Base-by-base conservation (phyloP, 2,797 vertebrate genomes). In the Pseudochromis fuscus region DNA sequence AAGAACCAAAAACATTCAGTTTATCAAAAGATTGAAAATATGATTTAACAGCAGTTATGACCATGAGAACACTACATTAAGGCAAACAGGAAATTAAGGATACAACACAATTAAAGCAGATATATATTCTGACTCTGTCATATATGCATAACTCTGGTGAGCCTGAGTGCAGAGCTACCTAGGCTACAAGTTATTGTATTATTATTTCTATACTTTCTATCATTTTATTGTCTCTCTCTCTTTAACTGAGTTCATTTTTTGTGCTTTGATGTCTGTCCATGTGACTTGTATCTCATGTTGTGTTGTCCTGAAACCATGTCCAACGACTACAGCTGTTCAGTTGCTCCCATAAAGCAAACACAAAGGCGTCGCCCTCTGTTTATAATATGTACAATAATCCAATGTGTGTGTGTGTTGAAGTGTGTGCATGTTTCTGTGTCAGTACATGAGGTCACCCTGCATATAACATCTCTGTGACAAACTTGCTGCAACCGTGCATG, bases 11-110 rank as follows among this genome's bases (percentile, higher is more conserved):
- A 63, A 73, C 19, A 78, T 84, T 86, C 69, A 35, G 33, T 72
- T 88, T 72, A 86, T 87, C 64, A 85, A 91, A 76, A 76, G 60
- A 87, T 82, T 75, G 62, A 77, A 84, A 90, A 85, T 72, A 79
- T 59, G 72, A 92, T 91, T 90, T 27, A 80, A 87, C 89, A 91
- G 91, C 91, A 93, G 88, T 86, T 85, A 89, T 86, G 87, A 88
- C 87, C 73, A 84, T 70, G 69, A 75, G 57, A 73, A 84, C 64
- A 85, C 73, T 82, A 86, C 28, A 68, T 79, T 80, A 76, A 78
- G 72, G 61, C 69, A 78, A 82, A 84, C 63, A 83, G 75, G 72
- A 75, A 81, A 86, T 85, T 76, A 79, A 72, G 30, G 72, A 72
- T 33, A 82, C 44, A 68, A 56, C 61, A 72, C 42, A 84, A 79